A percentile compares a stretch with the other conserved stretches of the same genome.
These are phyloP conservation scores for Coleophora deauratella DNA, from an alignment of 2,888 invertebrate species.

Conservation along the genomic window DNA sequence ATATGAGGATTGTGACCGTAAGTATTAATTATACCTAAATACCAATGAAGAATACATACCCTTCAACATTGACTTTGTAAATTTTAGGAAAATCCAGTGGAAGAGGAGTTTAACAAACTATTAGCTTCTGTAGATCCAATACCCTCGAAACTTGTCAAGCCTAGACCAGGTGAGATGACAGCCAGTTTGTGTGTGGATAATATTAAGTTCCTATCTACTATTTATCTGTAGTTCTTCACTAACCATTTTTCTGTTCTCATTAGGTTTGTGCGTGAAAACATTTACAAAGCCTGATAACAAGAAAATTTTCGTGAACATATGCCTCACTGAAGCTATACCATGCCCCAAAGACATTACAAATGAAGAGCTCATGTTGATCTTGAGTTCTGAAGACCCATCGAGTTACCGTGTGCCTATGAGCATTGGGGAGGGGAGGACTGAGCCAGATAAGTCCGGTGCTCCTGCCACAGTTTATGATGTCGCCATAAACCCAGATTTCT, in stretches of 20 bases:
- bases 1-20: constrained; percentile 63
- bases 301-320: constrained; percentile 91
- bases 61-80: not conserved
- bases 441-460: constrained; percentile 83
- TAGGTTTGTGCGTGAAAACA: constrained; percentile 87
- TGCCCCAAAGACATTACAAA: constrained; percentile 81
- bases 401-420: constrained; percentile 92
- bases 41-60: not conserved
- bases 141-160: constrained; percentile 78
- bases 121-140: constrained; percentile 59
- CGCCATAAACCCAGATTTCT: constrained; percentile 85
- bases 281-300: constrained; percentile 76
- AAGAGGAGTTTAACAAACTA: constrained; percentile 76
- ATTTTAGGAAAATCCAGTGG: constrained; percentile 66
- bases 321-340: constrained; percentile 84
- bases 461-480: constrained; percentile 87
- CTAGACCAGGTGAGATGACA: constrained; percentile 77
- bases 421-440: constrained; percentile 86
- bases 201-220: no score
- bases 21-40: constrained; percentile 19
- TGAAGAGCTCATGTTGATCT: constrained; percentile 79
- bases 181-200: constrained; percentile 1
- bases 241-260: not conserved
- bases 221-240: no score
- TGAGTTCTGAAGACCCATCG: constrained; percentile 80